Evolutionary conservation across 1,140 invertebrate genomes (phyloP).

Genomic region (Drosophila suzukii): DNA sequence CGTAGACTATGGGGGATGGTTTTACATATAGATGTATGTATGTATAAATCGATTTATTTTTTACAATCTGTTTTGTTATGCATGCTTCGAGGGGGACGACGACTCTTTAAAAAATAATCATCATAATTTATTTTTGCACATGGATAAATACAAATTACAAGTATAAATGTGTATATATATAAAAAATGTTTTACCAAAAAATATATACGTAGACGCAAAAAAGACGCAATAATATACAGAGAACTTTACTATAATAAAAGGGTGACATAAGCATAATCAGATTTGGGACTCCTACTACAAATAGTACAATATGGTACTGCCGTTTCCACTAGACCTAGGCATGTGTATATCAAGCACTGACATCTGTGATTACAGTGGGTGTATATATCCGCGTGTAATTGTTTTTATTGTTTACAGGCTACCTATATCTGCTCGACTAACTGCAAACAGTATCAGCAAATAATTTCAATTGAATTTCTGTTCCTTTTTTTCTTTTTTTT

Average conservation of each 20-base stretch:
- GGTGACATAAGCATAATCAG: constrained; percentile 75
- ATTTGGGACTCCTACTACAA: constrained; percentile 57
- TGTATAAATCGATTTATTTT: constrained; percentile 33
- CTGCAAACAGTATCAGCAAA: constrained; percentile 70
- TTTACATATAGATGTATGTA: constrained; percentile 2
- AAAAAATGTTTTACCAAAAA: constrained; percentile 64
- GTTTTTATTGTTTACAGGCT: constrained; percentile 50
- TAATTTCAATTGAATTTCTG: constrained; percentile 70
- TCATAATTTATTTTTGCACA: constrained; percentile 80
- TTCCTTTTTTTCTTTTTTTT: constrained; percentile 30
- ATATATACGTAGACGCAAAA: constrained; percentile 67
- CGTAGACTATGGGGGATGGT: constrained; percentile 28
- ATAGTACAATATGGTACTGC: constrained; percentile 44
- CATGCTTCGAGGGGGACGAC: constrained; percentile 41
- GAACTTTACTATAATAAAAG: constrained; percentile 61
- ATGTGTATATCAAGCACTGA: constrained; percentile 64
- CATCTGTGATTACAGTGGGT: constrained; percentile 62
- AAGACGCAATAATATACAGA: constrained; percentile 61
- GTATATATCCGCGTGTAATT: constrained; percentile 34
- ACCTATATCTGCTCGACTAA: constrained; percentile 56
- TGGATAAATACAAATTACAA: constrained; percentile 81
- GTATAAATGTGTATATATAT: constrained; percentile 66
- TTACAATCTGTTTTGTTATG: constrained; percentile 47
- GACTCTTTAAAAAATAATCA: constrained; percentile 73
- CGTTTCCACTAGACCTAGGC: constrained; percentile 39